These are phyloP conservation scores for Drosophila miranda DNA, from an alignment of 1,140 invertebrate species.

Conservation along the genomic window DNA sequence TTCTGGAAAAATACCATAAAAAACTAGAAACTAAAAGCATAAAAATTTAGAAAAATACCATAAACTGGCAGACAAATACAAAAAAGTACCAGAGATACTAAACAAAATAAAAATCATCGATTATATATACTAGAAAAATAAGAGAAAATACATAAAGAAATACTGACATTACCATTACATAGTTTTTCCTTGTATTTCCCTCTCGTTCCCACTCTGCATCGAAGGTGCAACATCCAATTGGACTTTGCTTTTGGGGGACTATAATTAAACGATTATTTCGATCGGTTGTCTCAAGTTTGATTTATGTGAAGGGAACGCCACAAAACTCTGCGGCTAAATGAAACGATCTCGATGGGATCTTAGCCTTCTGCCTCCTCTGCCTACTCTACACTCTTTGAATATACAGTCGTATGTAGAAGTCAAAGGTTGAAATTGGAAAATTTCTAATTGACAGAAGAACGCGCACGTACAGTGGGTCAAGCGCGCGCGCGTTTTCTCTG, in stretches of 20 bases:
- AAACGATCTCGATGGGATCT: constrained; percentile 35
- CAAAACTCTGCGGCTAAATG: constrained; percentile 50
- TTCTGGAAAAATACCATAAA: no score
- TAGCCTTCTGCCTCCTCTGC: not conserved
- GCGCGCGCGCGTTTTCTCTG: constrained; percentile 12
- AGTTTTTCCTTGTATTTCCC: no score
- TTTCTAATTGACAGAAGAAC: constrained; percentile 68
- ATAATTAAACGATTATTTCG: constrained; percentile 67
- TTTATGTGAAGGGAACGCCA: constrained; percentile 44
- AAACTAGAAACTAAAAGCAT: no score
- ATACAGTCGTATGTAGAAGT: not conserved
- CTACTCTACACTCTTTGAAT: not conserved
- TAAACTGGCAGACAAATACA: no score
- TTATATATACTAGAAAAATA: no score
- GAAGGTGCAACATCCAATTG: constrained; percentile 40
- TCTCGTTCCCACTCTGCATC: no score
- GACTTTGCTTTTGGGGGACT: constrained; percentile 36
- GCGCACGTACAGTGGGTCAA: constrained; percentile 56
- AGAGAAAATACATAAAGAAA: no score
- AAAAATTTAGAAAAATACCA: no score
- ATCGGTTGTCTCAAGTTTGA: constrained; percentile 59
- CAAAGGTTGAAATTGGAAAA: constrained; percentile 66
- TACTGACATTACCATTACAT: no score
- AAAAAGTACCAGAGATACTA: no score
- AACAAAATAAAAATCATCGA: no score